A percentile compares a stretch with the other conserved stretches of the same genome.
phyloP scores from a whole-genome alignment of 2,888 invertebrate species.

The Cryptocephalus primarius region DNA sequence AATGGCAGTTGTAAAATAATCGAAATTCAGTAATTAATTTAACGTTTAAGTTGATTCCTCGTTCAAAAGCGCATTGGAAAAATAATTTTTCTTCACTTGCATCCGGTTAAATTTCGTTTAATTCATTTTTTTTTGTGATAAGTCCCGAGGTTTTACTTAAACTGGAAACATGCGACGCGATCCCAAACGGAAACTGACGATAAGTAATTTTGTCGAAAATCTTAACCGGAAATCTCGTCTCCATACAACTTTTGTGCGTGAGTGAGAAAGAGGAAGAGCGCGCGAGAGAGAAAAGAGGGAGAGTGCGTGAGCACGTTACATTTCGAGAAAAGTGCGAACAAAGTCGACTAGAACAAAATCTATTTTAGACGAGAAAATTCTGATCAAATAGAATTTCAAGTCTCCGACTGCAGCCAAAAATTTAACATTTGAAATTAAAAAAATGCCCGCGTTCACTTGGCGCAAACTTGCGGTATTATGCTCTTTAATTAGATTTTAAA shows the following conservation, averaged over 20 bases:
- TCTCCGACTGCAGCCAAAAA: constrained; percentile 30
- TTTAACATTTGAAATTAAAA: constrained; percentile 38
- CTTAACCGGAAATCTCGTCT: no score
- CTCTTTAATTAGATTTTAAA: constrained; percentile 23
- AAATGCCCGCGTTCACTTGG: constrained; percentile 25
- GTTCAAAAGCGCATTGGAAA: no score
- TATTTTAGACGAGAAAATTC: constrained; percentile 32
- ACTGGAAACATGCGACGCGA: no score
- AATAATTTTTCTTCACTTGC: no score
- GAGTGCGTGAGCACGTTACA: background rate
- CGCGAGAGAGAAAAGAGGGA: no score
- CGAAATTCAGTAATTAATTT: background rate
- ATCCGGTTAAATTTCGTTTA: no score
- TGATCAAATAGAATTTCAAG: constrained; percentile 32
- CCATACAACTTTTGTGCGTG: no score
- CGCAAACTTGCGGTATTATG: constrained; percentile 18
- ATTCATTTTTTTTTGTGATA: no score
- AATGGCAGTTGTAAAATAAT: background rate
- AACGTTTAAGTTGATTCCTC: background rate
- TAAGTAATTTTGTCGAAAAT: no score
- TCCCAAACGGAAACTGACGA: no score
- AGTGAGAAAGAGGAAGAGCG: no score
- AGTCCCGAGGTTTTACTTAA: no score
- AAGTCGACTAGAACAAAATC: constrained; percentile 16
- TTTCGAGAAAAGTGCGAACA: background rate